Percentiles rank a stretch among this genome's conserved stretches.
Conservation (phyloP, 2,888 invertebrate species). For the Eristalis intricaria region DNA sequence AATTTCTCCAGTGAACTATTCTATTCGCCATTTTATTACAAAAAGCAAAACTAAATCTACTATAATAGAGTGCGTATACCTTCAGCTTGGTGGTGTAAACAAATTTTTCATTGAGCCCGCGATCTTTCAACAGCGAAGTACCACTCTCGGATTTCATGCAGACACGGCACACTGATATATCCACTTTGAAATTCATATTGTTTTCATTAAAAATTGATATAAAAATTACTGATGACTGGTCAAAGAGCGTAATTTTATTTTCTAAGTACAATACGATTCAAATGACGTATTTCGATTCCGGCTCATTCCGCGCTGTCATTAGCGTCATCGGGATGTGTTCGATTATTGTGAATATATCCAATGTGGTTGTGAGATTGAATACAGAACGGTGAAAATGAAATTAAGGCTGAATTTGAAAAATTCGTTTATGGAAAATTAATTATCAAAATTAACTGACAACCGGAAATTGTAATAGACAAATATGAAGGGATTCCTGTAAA, state of each 20-base stretch:
- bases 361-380: not conserved
- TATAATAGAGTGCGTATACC: conserved; percentile 74
- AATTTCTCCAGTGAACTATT: conserved; percentile 40
- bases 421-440: not conserved
- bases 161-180: conserved; percentile 77
- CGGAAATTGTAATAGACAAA: not conserved
- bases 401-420: not conserved
- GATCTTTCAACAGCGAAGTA: conserved; percentile 71
- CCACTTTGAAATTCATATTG: conserved; percentile 76
- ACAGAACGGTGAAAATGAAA: not conserved
- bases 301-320: conserved; percentile 10
- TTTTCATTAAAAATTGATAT: not conserved
- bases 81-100: conserved; percentile 75
- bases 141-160: conserved; percentile 76
- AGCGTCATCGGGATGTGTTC: not conserved
- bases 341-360: conserved; percentile 11
- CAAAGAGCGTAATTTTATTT: not conserved
- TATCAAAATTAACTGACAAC: not conserved
- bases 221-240: not conserved
- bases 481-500: not conserved
- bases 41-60: conserved; percentile 68
- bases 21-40: conserved; percentile 68
- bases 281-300: conserved; percentile 26
- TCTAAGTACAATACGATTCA: not conserved
- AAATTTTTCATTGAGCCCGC: conserved; percentile 74